phyloP scores from a whole-genome alignment of 2,888 invertebrate genomes.

The Orthonevra nobilis region DNA sequence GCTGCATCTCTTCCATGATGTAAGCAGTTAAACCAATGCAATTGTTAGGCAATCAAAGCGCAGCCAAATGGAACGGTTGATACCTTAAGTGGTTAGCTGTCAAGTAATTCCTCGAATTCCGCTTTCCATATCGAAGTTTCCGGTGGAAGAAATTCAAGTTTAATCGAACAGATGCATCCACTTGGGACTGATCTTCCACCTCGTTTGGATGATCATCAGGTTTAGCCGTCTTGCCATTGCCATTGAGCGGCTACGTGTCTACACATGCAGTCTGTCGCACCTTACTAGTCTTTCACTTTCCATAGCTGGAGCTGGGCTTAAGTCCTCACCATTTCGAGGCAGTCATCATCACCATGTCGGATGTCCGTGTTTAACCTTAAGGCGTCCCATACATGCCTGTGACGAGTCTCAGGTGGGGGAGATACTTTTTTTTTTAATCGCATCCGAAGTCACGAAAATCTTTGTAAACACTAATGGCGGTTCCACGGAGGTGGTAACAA shows the following conservation, averaged over 20 bases:
- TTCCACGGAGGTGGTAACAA: conserved; percentile 21
- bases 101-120: conserved; percentile 10
- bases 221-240: conserved; percentile 48
- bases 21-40: not conserved
- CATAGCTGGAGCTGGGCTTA: conserved; percentile 30
- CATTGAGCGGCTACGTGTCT: conserved; percentile 63
- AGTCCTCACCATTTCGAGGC: conserved; percentile 39
- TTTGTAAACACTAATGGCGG: conserved; percentile 57
- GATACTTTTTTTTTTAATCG: conserved; percentile 28
- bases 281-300: conserved; percentile 55
- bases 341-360: conserved; percentile 50
- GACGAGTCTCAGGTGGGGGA: conserved; percentile 2
- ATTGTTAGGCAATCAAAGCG: no score
- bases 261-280: conserved; percentile 33
- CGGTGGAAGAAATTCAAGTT: conserved; percentile 39
- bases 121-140: conserved; percentile 38
- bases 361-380: conserved; percentile 50
- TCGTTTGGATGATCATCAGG: conserved; percentile 3
- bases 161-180: conserved; percentile 15
- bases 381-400: conserved; percentile 19
- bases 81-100: no score
- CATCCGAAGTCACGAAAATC: conserved; percentile 58
- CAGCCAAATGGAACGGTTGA: no score
- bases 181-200: no score
- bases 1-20: conserved; percentile 6